A percentile compares a stretch with the other conserved stretches of the same genome.
phyloP scores from a whole-genome alignment of 2,888 invertebrate species.

The Megamerina dolium region DNA sequence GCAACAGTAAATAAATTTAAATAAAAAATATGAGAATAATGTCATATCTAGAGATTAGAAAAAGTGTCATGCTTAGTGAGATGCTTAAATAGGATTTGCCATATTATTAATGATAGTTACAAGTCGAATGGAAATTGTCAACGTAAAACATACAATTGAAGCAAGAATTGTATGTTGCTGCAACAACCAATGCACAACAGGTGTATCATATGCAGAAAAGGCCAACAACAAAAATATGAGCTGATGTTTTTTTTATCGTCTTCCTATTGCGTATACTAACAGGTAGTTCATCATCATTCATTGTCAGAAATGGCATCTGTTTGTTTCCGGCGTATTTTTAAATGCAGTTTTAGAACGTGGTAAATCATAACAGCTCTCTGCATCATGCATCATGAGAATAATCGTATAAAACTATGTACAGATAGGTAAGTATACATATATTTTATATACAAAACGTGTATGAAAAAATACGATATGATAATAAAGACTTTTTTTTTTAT shows the following conservation, averaged over 20 bases:
- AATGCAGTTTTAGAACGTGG: constrained; percentile 13
- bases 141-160: constrained; percentile 10
- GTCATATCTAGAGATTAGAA: too few species aligned
- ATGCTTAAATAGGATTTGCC: constrained; percentile 13
- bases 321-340: constrained; percentile 16
- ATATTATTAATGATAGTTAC: constrained; percentile 12
- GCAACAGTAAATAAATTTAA: too few species aligned
- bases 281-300: constrained; percentile 32
- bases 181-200: not conserved
- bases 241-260: constrained; percentile 4
- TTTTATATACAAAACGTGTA: too few species aligned
- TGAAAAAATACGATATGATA: too few species aligned
- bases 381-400: too few species aligned
- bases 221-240: constrained; percentile 1
- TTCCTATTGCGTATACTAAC: constrained; percentile 2
- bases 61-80: too few species aligned
- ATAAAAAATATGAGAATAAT: too few species aligned
- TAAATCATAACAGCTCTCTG: too few species aligned
- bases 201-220: constrained; percentile 4
- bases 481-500: too few species aligned
- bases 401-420: too few species aligned
- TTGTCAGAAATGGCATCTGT: constrained; percentile 33
- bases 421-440: too few species aligned
- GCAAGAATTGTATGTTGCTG: not conserved
- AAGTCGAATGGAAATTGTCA: constrained; percentile 1